Conservation (phyloP, 37 sponge, comb jelly and placozoan genomes). For the Haliclona indistincta region DNA sequence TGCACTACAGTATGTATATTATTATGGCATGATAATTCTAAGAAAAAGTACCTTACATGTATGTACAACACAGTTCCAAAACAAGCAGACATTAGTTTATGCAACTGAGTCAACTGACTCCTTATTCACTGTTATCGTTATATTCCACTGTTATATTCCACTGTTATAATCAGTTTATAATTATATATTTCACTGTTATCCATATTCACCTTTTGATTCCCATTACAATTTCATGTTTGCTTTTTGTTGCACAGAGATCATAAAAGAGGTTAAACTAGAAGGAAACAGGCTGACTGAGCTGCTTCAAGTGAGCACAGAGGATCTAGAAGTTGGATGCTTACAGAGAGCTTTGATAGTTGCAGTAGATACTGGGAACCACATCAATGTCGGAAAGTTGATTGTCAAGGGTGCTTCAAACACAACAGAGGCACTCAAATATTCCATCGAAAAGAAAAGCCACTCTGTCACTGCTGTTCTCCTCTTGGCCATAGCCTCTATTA, state of each 20-base stretch:
- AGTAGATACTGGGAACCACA: conserved; percentile 40
- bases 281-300: conserved; percentile 47
- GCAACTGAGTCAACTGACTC: too few species aligned
- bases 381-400: conserved; percentile 45
- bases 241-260: conserved; percentile 27
- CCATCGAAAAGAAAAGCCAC: conserved; percentile 17
- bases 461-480: conserved; percentile 60
- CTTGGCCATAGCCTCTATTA: conserved; percentile 38
- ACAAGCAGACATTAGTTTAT: too few species aligned
- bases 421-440: conserved; percentile 15
- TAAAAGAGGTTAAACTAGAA: conserved; percentile 63
- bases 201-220: too few species aligned
- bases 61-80: too few species aligned
- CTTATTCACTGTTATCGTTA: too few species aligned
- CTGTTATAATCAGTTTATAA: neutral
- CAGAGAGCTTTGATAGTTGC: conserved; percentile 45
- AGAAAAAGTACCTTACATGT: too few species aligned
- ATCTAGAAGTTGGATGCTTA: conserved; percentile 47
- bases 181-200: neutral
- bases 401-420: too few species aligned
- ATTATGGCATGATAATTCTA: too few species aligned
- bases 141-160: neutral
- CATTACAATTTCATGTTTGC: neutral
- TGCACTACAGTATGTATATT: neutral
- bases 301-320: conserved; percentile 16